Conservation (phyloP, 2,113 vertebrate species). For the Larimichthys polyactis region DNA sequence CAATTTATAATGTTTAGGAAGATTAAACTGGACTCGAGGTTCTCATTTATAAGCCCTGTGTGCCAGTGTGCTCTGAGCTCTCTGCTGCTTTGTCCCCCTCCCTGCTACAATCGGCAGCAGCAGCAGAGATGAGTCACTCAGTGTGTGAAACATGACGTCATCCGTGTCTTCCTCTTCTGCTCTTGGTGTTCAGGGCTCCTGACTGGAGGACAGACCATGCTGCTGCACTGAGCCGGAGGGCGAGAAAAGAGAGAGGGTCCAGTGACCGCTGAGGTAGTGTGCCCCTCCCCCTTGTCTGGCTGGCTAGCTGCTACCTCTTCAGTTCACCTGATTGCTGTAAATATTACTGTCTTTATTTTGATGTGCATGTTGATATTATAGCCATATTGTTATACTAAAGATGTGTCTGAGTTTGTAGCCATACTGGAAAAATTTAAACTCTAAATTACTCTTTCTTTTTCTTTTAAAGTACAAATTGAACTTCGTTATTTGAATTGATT, state of each 20-base stretch:
- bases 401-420: neutral
- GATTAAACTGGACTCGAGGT: neutral
- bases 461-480: neutral
- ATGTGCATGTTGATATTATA: conserved; percentile 26
- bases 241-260: conserved; percentile 63
- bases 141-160: conserved; percentile 80
- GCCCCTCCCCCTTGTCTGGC: conserved; percentile 58
- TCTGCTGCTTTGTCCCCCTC: conserved; percentile 61
- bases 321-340: conserved; percentile 67
- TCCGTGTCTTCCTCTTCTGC: conserved; percentile 77
- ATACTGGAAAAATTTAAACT: neutral
- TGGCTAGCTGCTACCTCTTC: conserved; percentile 53
- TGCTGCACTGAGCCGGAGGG: conserved; percentile 75
- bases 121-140: conserved; percentile 80
- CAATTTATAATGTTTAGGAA: conserved; percentile 3
- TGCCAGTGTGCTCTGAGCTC: conserved; percentile 39
- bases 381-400: neutral
- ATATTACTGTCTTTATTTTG: conserved; percentile 38
- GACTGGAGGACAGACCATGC: conserved; percentile 77
- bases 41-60: conserved; percentile 27
- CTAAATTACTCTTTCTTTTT: neutral
- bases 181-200: conserved; percentile 74
- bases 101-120: conserved; percentile 54
- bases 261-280: conserved; percentile 72
- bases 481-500: neutral